Percentiles rank a stretch among this genome's conserved stretches.
phyloP scores from a whole-genome alignment of 2,888 invertebrate species.

The Plusia festucae region DNA sequence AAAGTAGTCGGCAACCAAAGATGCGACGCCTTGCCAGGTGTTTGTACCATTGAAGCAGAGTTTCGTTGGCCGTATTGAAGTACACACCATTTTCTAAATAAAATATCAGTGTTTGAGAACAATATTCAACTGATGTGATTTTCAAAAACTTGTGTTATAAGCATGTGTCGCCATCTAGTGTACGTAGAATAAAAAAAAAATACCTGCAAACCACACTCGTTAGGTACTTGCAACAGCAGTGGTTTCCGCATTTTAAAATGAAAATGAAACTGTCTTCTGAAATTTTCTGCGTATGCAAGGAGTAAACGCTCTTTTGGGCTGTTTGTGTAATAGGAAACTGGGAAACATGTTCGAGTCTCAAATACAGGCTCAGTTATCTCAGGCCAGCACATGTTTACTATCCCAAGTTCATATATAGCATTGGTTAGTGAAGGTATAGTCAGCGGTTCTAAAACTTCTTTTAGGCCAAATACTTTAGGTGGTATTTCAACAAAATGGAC shows the following conservation, averaged over 20 bases:
- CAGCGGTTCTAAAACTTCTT: constrained; percentile 76
- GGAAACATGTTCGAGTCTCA: constrained; percentile 90
- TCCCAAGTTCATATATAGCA: constrained; percentile 90
- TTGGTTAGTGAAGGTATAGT: constrained; percentile 88
- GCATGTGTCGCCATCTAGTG: constrained; percentile 18
- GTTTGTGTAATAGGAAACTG: constrained; percentile 91
- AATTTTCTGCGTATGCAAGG: constrained; percentile 93
- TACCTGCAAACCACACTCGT: constrained; percentile 94
- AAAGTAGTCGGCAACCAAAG: constrained; percentile 94
- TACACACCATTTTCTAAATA: constrained; percentile 96
- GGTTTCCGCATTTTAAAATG: constrained; percentile 90
- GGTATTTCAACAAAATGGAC: constrained; percentile 75
- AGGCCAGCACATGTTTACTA: constrained; percentile 91
- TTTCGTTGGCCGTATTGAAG: constrained; percentile 94
- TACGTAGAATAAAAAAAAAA: constrained; percentile 35
- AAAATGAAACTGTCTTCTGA: constrained; percentile 91
- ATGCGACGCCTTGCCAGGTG: constrained; percentile 92
- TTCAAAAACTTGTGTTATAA: too few species aligned
- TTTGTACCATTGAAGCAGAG: constrained; percentile 92
- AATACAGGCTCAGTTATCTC: constrained; percentile 87
- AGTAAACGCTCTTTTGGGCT: constrained; percentile 92
- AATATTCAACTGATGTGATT: background rate
- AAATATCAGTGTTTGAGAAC: constrained; percentile 13
- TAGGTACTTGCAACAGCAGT: constrained; percentile 92
- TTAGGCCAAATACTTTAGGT: constrained; percentile 78